Evolutionary conservation across 30 jellyfish, hydroid and myxozoan species (phyloP).

Genomic region (Cassiopea xamachana): DNA sequence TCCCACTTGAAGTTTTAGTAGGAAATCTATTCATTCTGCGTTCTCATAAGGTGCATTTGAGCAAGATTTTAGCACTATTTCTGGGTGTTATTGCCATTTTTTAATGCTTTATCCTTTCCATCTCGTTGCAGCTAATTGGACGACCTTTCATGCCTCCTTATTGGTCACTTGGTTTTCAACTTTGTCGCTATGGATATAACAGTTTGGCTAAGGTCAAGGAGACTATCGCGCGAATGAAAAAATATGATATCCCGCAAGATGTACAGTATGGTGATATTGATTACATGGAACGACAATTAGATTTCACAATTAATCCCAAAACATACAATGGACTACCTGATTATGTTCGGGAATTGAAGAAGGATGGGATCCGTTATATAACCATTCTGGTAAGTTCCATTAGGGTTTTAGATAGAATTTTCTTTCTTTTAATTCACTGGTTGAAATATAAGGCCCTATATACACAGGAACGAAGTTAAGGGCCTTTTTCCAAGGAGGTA

Average conservation of each 20-base stretch:
- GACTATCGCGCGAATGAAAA: slow-evolving; percentile 82
- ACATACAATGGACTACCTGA: slow-evolving; percentile 82
- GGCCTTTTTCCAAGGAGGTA: too few species aligned
- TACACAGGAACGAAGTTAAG: too few species aligned
- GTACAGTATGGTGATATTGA: slow-evolving; percentile 96
- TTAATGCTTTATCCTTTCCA: too few species aligned
- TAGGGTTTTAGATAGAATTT: too few species aligned
- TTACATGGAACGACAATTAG: slow-evolving; percentile 94
- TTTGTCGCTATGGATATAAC: slow-evolving; percentile 98
- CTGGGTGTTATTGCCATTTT: too few species aligned
- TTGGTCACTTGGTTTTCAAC: slow-evolving; percentile 98
- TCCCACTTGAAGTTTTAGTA: too few species aligned
- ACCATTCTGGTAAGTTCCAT: slow-evolving; percentile 77
- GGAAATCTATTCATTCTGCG: too few species aligned
- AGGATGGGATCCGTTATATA: slow-evolving; percentile 85
- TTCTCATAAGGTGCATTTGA: too few species aligned
- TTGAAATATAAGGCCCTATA: too few species aligned
- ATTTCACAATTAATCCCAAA: slow-evolving; percentile 74
- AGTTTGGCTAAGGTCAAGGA: slow-evolving; percentile 81
- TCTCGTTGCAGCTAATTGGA: slow-evolving; percentile 96
- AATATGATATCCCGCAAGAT: slow-evolving; percentile 91
- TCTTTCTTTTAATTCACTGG: too few species aligned
- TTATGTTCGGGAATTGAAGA: slow-evolving; percentile 78
- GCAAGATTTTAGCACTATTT: too few species aligned
- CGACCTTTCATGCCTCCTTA: slow-evolving; percentile 96